phyloP scores from a whole-genome alignment of 2,888 invertebrate species.

The Rhodophaea formosa region DNA sequence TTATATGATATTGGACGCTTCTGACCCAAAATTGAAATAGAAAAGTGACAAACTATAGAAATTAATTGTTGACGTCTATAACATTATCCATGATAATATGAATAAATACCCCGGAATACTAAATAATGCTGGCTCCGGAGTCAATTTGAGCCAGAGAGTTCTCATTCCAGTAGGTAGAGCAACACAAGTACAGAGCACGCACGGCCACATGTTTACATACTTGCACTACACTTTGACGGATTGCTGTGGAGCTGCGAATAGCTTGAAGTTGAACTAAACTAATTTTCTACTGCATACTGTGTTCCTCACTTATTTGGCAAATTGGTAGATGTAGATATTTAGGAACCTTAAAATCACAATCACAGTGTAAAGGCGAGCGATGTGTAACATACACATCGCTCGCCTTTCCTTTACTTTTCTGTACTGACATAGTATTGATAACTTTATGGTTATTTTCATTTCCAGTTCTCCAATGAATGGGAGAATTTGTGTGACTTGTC shows the following conservation, averaged over 20 bases:
- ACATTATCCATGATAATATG: too few relatives aligned
- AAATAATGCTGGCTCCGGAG: too few relatives aligned
- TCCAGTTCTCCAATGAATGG: too few relatives aligned
- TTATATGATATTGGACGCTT: too few relatives aligned
- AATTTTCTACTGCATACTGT: not conserved
- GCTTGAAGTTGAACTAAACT: constrained; percentile 14
- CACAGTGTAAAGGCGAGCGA: not conserved
- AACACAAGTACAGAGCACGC: constrained; percentile 24
- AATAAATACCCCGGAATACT: too few relatives aligned
- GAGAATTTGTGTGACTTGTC: not conserved
- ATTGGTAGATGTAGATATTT: not conserved
- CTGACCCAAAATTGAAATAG: too few relatives aligned
- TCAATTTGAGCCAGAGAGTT: constrained; percentile 29
- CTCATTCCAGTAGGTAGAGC: constrained; percentile 31
- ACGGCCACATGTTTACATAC: constrained; percentile 29
- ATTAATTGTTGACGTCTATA: too few relatives aligned
- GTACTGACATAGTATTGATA: too few relatives aligned
- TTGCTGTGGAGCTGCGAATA: constrained; percentile 18
- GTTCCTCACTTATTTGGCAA: not conserved
- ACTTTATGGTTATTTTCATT: too few relatives aligned
- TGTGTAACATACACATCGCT: too few relatives aligned
- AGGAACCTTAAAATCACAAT: not conserved
- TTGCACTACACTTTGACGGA: constrained; percentile 31
- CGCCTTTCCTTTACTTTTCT: too few relatives aligned
- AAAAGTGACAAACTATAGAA: too few relatives aligned